phyloP scores from a whole-genome alignment of 2,888 invertebrate species.

The Hirudinaria manillensis region DNA sequence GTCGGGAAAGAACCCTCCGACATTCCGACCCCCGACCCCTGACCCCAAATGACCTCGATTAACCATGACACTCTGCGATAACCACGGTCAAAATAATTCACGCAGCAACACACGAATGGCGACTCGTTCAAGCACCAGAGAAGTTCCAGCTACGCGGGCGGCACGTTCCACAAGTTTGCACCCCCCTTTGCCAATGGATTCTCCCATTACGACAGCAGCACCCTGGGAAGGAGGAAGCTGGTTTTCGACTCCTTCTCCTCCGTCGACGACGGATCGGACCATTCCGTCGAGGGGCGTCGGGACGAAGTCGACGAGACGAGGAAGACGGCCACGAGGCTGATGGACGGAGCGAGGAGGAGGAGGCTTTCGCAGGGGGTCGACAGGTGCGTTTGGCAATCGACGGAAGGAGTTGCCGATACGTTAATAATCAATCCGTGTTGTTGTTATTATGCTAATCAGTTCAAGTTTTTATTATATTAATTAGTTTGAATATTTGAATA shows the following conservation, averaged over 20 bases:
- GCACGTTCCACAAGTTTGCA: background rate
- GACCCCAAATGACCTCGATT: background rate
- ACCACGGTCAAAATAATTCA: background rate
- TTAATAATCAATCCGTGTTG: no score
- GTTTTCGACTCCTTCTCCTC: background rate
- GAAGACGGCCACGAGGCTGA: background rate
- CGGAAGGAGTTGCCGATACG: no score
- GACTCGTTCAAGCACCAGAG: no score
- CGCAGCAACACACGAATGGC: no score
- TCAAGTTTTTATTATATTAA: no score
- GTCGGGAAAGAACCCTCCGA: no score
- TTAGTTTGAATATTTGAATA: no score
- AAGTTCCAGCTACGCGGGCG: background rate
- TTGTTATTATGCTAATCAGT: no score
- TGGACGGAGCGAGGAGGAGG: background rate
- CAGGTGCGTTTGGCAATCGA: background rate
- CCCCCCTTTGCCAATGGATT: background rate
- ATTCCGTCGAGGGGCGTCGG: background rate
- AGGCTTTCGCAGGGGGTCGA: background rate
- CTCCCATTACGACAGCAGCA: conserved; percentile 9
- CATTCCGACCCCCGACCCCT: no score
- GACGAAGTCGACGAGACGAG: conserved; percentile 6
- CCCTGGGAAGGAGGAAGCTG: conserved; percentile 1
- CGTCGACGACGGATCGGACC: no score
- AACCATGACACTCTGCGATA: background rate